Percentiles rank a stretch among this genome's conserved stretches.
Evolutionary conservation across 2,797 vertebrate genomes (phyloP).

Genomic region (Eulemur rubriventer): DNA sequence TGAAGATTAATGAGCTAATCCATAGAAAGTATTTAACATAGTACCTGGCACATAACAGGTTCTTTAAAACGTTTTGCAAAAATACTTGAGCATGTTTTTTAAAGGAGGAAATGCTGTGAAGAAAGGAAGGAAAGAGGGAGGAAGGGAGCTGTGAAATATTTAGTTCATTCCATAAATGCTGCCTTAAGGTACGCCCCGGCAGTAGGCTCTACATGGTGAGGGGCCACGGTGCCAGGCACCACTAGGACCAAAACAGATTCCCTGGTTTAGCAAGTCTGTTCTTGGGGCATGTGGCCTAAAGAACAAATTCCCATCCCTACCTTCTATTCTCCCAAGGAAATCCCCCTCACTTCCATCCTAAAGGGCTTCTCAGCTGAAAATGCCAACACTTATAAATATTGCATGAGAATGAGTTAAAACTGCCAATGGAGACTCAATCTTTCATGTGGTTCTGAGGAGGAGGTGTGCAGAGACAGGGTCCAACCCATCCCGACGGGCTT

Average conservation of each 20-base stretch:
- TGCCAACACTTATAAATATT: constrained; percentile 29
- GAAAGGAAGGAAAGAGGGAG: neutral
- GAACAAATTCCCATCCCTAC: neutral
- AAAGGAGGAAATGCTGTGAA: neutral
- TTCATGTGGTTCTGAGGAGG: neutral
- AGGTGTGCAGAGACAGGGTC: neutral
- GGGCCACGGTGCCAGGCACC: neutral
- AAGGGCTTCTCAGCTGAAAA: constrained; percentile 14
- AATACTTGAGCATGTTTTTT: neutral
- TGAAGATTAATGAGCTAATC: neutral
- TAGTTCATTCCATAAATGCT: neutral
- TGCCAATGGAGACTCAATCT: neutral
- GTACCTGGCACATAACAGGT: neutral
- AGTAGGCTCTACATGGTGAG: fast-evolving
- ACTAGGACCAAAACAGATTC: too few relatives aligned
- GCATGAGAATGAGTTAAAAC: constrained; percentile 48
- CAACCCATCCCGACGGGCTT: neutral
- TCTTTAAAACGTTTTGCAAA: neutral
- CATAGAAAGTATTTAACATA: neutral
- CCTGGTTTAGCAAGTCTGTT: neutral
- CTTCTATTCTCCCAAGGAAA: neutral
- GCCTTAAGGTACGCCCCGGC: fast-evolving
- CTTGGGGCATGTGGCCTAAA: neutral
- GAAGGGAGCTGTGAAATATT: fast-evolving
- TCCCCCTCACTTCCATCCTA: neutral